Base-by-base conservation (phyloP, 2,888 invertebrate genomes). In the Ornithoptera priamus region DNA sequence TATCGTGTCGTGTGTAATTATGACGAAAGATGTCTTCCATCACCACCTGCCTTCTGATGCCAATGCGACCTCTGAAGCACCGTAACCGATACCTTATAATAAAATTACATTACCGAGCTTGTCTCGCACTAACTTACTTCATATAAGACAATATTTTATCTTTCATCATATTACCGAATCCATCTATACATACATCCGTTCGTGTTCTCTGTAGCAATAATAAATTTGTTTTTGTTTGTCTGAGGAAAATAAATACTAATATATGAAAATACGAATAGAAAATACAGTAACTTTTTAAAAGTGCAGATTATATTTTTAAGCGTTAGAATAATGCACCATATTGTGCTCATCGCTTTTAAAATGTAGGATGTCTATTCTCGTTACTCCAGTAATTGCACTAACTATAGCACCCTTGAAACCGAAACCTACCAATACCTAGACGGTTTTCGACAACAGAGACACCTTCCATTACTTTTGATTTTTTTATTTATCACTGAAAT, bases 121-220 rank as follows among this genome's bases (percentile, higher is more conserved):
- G 78, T 57, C 61, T 50, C 60, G 81, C 77, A 84, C 82, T 80
- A 75, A 73, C 59, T 65, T 65, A 58, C 65, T 65, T 69, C 69
- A 65, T 65, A 83, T 81, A 81, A 82, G 81, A 85, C 83, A 85
- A 84, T 85, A 84, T 83, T 83, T 82, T 82, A 78, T 79, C 79
- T 85, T 87, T 86, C 85, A 81, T 83, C 84, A 85, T 81, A 78
- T 82, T 78, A 80, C 86, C 84, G 83, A 85, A 84, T 85, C 80
- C 73, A 81, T 3, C 15, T 15, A 76, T 76, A 77, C 85, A 85
- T 30, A 53, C n/a, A 0, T 53, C 53, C 18, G 53, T n/a, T 62
- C 66, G 58, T 58, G 39, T 42, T 65, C 50, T 30, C 62, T 58
- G 2, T 12, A 58, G 22, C 12, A 22, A 58, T 22, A 53, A 6